Conservation (phyloP, 2,888 invertebrate genomes). For the Folsomia manolachei region DNA sequence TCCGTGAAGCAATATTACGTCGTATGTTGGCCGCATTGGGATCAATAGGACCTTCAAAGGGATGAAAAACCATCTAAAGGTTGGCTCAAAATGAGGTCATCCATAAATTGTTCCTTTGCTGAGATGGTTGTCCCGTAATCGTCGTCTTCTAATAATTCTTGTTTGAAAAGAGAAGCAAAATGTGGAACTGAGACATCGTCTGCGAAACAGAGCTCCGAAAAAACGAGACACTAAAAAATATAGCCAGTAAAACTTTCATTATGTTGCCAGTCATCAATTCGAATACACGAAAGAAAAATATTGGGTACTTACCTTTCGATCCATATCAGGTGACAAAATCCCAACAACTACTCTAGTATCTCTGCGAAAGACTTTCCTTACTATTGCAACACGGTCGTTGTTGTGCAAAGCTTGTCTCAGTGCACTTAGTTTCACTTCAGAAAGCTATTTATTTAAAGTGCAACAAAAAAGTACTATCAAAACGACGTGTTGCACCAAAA, state of each 20-base stretch:
- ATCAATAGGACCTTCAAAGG: conserved; percentile 39
- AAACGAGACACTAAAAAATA: conserved; percentile 41
- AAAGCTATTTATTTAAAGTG: conserved; percentile 6
- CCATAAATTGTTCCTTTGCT: conserved; percentile 41
- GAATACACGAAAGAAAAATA: neutral
- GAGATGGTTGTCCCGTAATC: conserved; percentile 15
- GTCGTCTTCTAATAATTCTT: conserved; percentile 7
- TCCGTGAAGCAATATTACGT: conserved; percentile 26
- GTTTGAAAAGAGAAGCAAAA: conserved; percentile 38
- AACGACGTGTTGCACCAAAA: no score
- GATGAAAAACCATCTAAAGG: conserved; percentile 29
- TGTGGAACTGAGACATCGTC: conserved; percentile 44
- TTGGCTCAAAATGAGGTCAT: conserved; percentile 37
- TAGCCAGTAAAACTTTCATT: neutral
- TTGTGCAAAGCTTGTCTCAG: conserved; percentile 36
- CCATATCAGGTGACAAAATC: conserved; percentile 36
- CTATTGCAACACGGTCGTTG: conserved; percentile 39
- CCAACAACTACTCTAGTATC: conserved; percentile 27
- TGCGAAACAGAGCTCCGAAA: conserved; percentile 39
- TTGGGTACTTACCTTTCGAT: conserved; percentile 28
- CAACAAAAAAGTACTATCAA: neutral
- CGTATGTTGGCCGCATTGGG: conserved; percentile 28
- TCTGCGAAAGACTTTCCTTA: conserved; percentile 37
- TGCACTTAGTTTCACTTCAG: conserved; percentile 38
- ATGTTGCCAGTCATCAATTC: no score